Percentiles rank a stretch among this genome's conserved stretches.
Conservation (phyloP, 2,888 invertebrate species). For the Isotomurus palustris region DNA sequence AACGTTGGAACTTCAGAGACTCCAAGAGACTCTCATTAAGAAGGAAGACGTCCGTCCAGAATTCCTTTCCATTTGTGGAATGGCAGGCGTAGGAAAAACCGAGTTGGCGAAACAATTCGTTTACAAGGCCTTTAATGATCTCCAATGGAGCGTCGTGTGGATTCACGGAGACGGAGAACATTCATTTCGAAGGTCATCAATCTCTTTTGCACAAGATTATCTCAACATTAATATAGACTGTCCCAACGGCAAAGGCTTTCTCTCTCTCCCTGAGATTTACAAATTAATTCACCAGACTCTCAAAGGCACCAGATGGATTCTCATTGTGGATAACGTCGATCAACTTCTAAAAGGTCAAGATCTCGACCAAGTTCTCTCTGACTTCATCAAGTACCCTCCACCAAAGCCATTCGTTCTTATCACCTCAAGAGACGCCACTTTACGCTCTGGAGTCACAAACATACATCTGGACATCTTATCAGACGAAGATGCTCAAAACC, state of each 20-base stretch:
- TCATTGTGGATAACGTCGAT: background rate
- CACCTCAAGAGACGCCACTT: background rate
- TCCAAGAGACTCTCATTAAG: background rate
- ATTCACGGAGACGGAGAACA: background rate
- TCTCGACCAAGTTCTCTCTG: background rate
- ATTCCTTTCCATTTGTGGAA: background rate
- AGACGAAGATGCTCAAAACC: background rate
- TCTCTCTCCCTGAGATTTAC: background rate
- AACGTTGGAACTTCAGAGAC: background rate
- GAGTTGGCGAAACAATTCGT: background rate
- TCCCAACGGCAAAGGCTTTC: background rate
- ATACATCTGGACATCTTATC: background rate
- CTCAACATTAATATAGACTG: background rate
- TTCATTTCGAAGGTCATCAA: background rate
- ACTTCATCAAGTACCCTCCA: background rate
- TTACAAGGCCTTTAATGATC: background rate
- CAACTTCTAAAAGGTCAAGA: background rate
- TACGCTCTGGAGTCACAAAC: background rate
- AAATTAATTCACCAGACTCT: background rate
- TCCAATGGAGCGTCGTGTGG: background rate
- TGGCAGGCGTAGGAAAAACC: background rate
- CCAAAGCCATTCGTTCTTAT: background rate
- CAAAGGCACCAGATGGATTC: background rate
- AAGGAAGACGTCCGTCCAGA: background rate
- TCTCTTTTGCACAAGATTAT: background rate